A percentile compares a stretch with the other conserved stretches of the same genome.
phyloP scores from a whole-genome alignment of 1,140 invertebrate genomes.

The Tetragonula clypearis region DNA sequence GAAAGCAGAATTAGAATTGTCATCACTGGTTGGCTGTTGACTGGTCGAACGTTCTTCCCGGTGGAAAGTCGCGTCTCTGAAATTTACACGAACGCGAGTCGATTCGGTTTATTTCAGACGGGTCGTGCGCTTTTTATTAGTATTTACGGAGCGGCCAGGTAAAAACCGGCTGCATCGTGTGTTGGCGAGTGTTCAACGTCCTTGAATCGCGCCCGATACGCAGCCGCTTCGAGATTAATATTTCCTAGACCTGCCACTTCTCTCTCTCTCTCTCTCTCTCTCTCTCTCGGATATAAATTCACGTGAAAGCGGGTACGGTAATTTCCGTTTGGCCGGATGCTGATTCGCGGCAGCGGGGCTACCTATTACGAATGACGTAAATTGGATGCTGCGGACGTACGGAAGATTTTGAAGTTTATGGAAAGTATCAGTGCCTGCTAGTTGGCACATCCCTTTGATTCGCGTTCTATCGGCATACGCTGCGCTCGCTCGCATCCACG shows the following conservation, averaged over 20 bases:
- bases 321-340: neutral
- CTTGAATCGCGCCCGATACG: conserved; percentile 50
- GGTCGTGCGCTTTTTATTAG: conserved; percentile 58
- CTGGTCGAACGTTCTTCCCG: too few species aligned
- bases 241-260: conserved; percentile 9
- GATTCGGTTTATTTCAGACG: conserved; percentile 69
- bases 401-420: neutral
- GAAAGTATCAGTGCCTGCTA: neutral
- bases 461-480: neutral
- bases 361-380: conserved; percentile 1
- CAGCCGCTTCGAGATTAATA: conserved; percentile 40
- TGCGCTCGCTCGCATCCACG: neutral
- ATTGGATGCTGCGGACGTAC: neutral
- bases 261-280: neutral
- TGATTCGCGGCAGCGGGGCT: neutral
- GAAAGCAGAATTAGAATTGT: neutral
- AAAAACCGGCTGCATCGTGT: conserved; percentile 54
- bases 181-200: conserved; percentile 69
- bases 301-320: conserved; percentile 18
- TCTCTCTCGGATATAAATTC: conserved; percentile 16
- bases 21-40: neutral
- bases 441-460: too few species aligned
- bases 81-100: conserved; percentile 41
- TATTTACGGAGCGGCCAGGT: conserved; percentile 56
- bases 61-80: neutral